These are phyloP conservation scores for Sialis lutaria DNA, from an alignment of 2,888 invertebrate genomes.

Conservation along the genomic window DNA sequence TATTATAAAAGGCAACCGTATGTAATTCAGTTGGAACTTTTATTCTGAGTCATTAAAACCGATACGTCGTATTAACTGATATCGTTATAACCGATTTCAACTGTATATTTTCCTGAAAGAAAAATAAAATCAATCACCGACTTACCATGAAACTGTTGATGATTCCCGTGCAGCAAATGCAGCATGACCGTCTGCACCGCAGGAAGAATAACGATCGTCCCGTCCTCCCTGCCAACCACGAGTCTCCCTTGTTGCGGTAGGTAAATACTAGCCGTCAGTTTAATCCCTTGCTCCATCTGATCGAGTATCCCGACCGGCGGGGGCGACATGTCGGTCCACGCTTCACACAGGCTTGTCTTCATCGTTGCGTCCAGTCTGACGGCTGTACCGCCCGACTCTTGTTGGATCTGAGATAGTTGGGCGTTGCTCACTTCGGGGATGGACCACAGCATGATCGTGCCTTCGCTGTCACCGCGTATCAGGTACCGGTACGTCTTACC, in stretches of 20 bases:
- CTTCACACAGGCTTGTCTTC: slow-evolving; percentile 64
- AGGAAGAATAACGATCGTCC: slow-evolving; percentile 87
- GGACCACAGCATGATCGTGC: slow-evolving; percentile 76
- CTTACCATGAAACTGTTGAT: slow-evolving; percentile 60
- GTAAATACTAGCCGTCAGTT: slow-evolving; percentile 87
- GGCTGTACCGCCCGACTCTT: slow-evolving; percentile 25
- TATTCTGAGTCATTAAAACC: too few relatives aligned
- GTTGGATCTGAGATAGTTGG: slow-evolving; percentile 38
- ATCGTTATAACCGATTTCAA: too few relatives aligned
- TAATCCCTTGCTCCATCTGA: slow-evolving; percentile 53
- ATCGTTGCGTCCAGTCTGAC: slow-evolving; percentile 51
- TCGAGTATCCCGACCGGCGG: slow-evolving; percentile 83
- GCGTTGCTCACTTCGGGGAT: slow-evolving; percentile 66
- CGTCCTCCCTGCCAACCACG: slow-evolving; percentile 90
- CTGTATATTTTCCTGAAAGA: too few relatives aligned
- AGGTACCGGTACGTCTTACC: slow-evolving; percentile 49
- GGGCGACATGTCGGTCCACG: slow-evolving; percentile 78
- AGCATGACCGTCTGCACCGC: slow-evolving; percentile 91
- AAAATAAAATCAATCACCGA: background rate
- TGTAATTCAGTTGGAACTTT: too few relatives aligned
- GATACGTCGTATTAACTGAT: too few relatives aligned
- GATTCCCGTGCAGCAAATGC: slow-evolving; percentile 75
- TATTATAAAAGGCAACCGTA: too few relatives aligned
- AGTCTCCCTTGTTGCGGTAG: slow-evolving; percentile 83
- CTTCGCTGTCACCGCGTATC: slow-evolving; percentile 82